Base-by-base conservation (phyloP, 2,888 invertebrate species). In the Agrochola lota region DNA sequence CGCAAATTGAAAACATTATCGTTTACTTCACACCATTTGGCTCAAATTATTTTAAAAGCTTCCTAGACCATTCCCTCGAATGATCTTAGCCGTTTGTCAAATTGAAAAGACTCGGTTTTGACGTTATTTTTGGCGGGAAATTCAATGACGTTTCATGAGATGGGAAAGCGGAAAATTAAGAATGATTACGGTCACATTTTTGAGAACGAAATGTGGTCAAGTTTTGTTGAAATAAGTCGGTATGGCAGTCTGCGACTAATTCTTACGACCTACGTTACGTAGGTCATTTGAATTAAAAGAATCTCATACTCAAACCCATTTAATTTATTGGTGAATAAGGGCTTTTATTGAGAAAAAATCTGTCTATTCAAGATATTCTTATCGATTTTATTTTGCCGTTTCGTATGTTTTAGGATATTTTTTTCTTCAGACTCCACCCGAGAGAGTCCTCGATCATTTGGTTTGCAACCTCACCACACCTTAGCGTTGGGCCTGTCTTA, bases 1-100 rank as follows among this genome's bases (percentile, higher is more conserved):
- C 57, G 66, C 60, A 68, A 83, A 71, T 85, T 85, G 68, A 85
- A 74, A 84, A 78, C 64, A 74, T 83, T 64, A 86, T 59, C 79
- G 52, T 78, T 86, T 71, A 71, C 46, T 70, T 30, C 71, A 66
- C 49, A 55, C 72, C 78, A 83, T 85, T 85, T 75, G 64, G 40
- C 49, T 71, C 77, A 85, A 85, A 89, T 86, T 78, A 83, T 86
- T 86, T 78, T 71, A 83, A 85, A 78, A 74, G 68, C 68, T 62
- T 71, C 40, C 55, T 64, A 12, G 60, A 40, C 49, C n/a, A 69
- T 78, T 83, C 40, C 4, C 43, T 20, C 43, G 7, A 78, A 69
- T 69, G 15, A 68, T 77, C 62, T 57, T 30, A 52, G 85, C 64
- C 71, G 64, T 84, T 84, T 83, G 71, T 78, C 73, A 69, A 83